Evolutionary conservation across 2,113 vertebrate species (phyloP).

Genomic region (Girardinichthys multiradiatus): DNA sequence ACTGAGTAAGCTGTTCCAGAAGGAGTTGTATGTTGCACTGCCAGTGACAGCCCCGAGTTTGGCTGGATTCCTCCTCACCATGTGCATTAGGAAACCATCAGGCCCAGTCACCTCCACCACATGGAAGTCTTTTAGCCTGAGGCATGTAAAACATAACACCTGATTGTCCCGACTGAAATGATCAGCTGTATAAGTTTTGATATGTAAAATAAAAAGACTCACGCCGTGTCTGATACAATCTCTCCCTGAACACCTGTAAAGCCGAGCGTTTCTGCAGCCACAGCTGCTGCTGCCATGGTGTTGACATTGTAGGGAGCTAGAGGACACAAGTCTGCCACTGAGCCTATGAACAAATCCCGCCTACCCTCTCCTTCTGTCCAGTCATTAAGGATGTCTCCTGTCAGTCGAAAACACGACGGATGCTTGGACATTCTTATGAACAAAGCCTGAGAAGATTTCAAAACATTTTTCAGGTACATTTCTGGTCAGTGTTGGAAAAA

Average conservation of each 20-base stretch:
- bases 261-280: constrained; percentile 86
- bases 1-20: constrained; percentile 91
- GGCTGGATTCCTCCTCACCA: constrained; percentile 85
- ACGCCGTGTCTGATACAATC: constrained; percentile 89
- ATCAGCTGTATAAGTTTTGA: neutral
- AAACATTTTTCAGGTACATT: neutral
- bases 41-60: constrained; percentile 86
- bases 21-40: constrained; percentile 84
- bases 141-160: neutral
- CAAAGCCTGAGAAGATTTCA: constrained; percentile 78
- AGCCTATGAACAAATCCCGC: constrained; percentile 85
- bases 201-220: constrained; percentile 47
- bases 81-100: constrained; percentile 82
- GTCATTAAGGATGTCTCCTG: constrained; percentile 63
- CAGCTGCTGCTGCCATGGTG: constrained; percentile 90
- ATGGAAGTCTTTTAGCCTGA: constrained; percentile 85
- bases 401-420: constrained; percentile 86
- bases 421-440: constrained; percentile 92
- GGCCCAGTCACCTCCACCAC: constrained; percentile 85
- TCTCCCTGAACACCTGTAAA: constrained; percentile 85
- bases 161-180: neutral
- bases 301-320: constrained; percentile 92
- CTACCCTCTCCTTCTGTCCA: constrained; percentile 66
- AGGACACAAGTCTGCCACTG: constrained; percentile 87
- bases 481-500: neutral